Evolutionary conservation across 2,888 invertebrate species (phyloP), one percentile per base, ranked within the genome.

Genomic region (Ichneumon xanthorius): DNA sequence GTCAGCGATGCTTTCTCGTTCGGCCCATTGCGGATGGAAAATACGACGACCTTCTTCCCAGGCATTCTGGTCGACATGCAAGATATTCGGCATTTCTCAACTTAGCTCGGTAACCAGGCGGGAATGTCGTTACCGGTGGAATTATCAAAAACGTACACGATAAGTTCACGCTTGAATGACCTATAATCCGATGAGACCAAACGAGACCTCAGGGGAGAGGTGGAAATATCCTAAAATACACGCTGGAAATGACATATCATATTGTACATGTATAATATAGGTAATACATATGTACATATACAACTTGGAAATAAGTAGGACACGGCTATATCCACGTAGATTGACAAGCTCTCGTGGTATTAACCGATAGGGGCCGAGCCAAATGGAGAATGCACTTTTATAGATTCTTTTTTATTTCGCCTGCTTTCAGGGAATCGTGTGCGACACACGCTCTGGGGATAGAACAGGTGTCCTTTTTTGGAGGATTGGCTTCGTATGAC

Each of bases 21-120:
- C 40, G 61, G 26, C 82, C 30, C 48, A 71, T 61, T 30, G 71
- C 63, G 82, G 79, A 79, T 65, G 71, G 33, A 72, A 79, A 70
- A 75, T 53, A 63, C 70, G 63, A 55, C 63, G 50, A 65, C 53
- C 16, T 83, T 68, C 6, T 45, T 22, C 11, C 55, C 11, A 40
- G 40, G 0, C 45, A 45, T 45, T 58, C 11, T 1, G 22, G 11
- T 58, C 26, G 11, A 58, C 14, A 4, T 33, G 6, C 30, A 16
- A 16, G 30, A 30, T 16, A 16, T 61, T 33, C 33, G 22, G 16
- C 16, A 6, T 26, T 33, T 79, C 65, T 26, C 2, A 79, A 79
- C 37, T 73, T 75, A 58, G 70, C 73, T 50, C 40, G 26, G 22
- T 79, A 65, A 19, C 50, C 19, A 58, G 40, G 26, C 53, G 30